These are phyloP conservation scores for Ailuropoda melanoleuca DNA, from an alignment of 2,113 vertebrate genomes.

Conservation along the genomic window DNA sequence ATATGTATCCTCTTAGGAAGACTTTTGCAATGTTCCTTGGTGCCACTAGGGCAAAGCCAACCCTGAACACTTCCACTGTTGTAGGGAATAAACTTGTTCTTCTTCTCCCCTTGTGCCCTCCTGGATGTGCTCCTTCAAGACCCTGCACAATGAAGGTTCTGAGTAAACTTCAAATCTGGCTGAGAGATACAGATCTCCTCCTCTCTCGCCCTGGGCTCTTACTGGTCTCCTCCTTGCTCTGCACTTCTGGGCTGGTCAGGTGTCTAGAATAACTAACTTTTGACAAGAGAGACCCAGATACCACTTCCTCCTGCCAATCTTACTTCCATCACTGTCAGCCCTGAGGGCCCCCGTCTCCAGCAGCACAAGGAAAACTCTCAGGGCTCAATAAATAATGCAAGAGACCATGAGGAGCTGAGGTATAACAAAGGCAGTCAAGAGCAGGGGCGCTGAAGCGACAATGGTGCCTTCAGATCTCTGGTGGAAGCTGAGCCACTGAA, in stretches of 20 bases:
- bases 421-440: not conserved
- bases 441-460: not conserved
- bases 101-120: not conserved
- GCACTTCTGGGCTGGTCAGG: not conserved
- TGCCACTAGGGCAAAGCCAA: not conserved
- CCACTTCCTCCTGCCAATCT: slow-evolving; percentile 37
- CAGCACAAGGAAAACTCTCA: slow-evolving; percentile 40
- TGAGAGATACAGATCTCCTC: not conserved
- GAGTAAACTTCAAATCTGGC: not conserved
- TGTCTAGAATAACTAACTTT: slow-evolving; percentile 19
- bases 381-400: slow-evolving; percentile 39
- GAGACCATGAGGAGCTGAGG: not conserved
- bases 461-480: not conserved
- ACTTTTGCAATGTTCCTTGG: not conserved
- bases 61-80: not conserved
- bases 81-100: not conserved
- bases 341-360: slow-evolving; percentile 3
- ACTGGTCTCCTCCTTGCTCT: not conserved
- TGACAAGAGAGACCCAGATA: not conserved
- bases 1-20: not conserved
- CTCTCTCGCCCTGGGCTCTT: not conserved
- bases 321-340: slow-evolving; percentile 28
- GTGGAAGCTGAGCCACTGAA: not conserved
- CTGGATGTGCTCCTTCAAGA: not conserved
- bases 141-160: not conserved